Evolutionary conservation across 2,888 invertebrate genomes (phyloP), one percentile per base, ranked within the genome.

Genomic region (Dicranocentrus wangi): DNA sequence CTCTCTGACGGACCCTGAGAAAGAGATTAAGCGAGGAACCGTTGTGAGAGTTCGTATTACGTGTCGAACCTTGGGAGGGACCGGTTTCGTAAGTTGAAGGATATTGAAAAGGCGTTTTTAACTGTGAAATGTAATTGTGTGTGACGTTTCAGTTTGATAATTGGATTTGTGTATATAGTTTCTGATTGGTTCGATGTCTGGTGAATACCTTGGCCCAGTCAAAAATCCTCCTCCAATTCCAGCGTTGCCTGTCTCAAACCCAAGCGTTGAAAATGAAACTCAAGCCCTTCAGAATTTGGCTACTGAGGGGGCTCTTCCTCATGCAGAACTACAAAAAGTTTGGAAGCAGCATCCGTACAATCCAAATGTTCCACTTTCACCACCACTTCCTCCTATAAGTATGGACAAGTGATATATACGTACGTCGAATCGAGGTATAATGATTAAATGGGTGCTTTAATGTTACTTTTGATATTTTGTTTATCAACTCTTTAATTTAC

Each of bases 81-180:
- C 72, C 32, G 80, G 80, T 19, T 80, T 73, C n/a, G 80, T 80
- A 51, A 73, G 80, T 21, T 55, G 5, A n/a, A n/a, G n/a, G n/a
- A n/a, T n/a, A n/a, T n/a, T n/a, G n/a, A n/a, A n/a, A n/a, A n/a
- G n/a, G n/a, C n/a, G n/a, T n/a, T n/a, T n/a, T n/a, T n/a, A n/a
- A n/a, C n/a, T n/a, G n/a, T n/a, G n/a, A n/a, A n/a, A n/a, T n/a
- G n/a, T n/a, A n/a, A n/a, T n/a, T n/a, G n/a, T n/a, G n/a, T n/a
- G n/a, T n/a, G n/a, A n/a, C n/a, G n/a, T n/a, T n/a, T 19, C 17
- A 21, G 7, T 23, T 58, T 10, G n/a, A n/a, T n/a, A 21, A 39
- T 65, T 61, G 32, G 8, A 25, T 43, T 58, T 32, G 28, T 8
- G 15, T 53, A 23, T 53, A 43, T 32, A 80, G 80, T 80, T 80